These are phyloP conservation scores for Armadillidium nasatum DNA, from an alignment of 1,140 invertebrate genomes.

Conservation along the genomic window DNA sequence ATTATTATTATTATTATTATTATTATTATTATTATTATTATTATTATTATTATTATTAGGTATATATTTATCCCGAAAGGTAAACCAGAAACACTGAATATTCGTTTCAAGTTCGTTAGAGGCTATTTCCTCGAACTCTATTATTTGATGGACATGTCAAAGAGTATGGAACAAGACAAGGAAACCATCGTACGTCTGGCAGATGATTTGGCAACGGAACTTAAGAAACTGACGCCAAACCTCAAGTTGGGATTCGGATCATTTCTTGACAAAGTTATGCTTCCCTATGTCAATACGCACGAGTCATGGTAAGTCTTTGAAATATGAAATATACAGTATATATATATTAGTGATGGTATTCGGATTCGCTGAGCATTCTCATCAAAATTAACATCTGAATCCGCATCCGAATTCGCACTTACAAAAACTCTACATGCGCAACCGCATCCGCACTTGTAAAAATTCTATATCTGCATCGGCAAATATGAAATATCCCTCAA, in stretches of 20 bases:
- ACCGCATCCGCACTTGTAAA: no score
- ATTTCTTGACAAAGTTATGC: background rate
- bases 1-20: background rate
- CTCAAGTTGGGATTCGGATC: background rate
- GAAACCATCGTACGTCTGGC: background rate
- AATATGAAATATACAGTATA: no score
- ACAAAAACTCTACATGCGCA: no score
- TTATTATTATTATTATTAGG: background rate
- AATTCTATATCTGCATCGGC: no score
- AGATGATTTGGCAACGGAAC: slow-evolving; percentile 1
- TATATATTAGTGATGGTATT: no score
- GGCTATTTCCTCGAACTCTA: background rate
- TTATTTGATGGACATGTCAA: slow-evolving; percentile 10
- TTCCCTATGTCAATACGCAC: background rate
- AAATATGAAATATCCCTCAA: no score
- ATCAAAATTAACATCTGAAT: no score
- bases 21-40: background rate
- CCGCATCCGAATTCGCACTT: no score
- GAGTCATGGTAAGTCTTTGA: background rate
- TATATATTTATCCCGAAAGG: background rate
- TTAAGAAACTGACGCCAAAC: background rate
- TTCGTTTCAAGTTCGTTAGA: background rate
- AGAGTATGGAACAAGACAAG: slow-evolving; percentile 7
- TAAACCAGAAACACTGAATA: background rate
- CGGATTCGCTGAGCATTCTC: no score